Conservation (phyloP, 1,140 invertebrate species). For the Mycetomoellerius zeteki region DNA sequence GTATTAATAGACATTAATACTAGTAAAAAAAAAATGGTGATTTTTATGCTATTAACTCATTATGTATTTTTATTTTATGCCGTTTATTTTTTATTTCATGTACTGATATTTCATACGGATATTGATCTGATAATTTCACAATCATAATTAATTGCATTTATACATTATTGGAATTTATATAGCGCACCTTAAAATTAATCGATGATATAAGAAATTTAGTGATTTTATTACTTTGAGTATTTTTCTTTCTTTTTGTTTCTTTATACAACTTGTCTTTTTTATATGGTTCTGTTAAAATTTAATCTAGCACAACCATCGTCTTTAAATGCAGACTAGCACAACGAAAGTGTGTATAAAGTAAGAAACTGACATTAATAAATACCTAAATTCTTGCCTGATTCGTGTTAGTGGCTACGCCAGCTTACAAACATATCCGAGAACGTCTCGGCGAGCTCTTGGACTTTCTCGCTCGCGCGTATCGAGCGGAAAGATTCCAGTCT, state of each 20-base stretch:
- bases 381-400: not conserved
- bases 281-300: not conserved
- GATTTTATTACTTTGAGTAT: not conserved
- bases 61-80: not conserved
- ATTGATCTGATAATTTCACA: not conserved
- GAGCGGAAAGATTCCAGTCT: conserved; percentile 62
- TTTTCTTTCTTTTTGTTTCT: not conserved
- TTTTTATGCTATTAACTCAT: not conserved
- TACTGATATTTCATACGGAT: not conserved
- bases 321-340: not conserved
- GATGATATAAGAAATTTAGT: not conserved
- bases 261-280: not conserved
- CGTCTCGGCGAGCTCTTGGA: conserved; percentile 9
- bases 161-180: not conserved
- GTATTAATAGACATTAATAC: not conserved
- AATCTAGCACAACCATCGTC: not conserved
- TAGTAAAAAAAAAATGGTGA: not conserved
- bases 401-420: not conserved
- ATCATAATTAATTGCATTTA: not conserved
- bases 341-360: not conserved
- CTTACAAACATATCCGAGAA: conserved; percentile 1
- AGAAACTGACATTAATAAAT: conserved; percentile 7
- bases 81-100: not conserved
- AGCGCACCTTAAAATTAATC: not conserved
- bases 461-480: conserved; percentile 53